phyloP scores from a whole-genome alignment of 2,888 invertebrate species.

The Drosophila melanocephala region DNA sequence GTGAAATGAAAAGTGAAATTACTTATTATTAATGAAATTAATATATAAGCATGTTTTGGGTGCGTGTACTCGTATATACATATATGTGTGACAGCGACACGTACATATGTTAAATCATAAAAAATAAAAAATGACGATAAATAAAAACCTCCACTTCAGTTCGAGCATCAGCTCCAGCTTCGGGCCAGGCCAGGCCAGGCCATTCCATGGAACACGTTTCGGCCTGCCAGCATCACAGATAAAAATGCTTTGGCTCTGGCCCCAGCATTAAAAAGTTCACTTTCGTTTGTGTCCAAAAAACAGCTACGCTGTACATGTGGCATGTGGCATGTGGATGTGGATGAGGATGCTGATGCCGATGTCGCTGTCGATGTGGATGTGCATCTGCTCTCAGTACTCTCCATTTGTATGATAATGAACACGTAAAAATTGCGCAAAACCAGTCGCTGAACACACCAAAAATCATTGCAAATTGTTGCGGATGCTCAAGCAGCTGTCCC shows the following conservation, averaged over 20 bases:
- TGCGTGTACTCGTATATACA: constrained; percentile 44
- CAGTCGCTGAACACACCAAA: constrained; percentile 70
- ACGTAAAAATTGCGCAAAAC: constrained; percentile 74
- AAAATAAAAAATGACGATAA: constrained; percentile 66
- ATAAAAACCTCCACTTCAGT: constrained; percentile 47
- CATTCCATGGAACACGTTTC: constrained; percentile 75
- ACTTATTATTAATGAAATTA: constrained; percentile 80
- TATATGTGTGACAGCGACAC: constrained; percentile 69
- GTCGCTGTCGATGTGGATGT: constrained; percentile 29
- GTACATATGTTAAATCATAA: constrained; percentile 79
- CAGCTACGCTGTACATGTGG: constrained; percentile 39
- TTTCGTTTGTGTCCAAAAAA: constrained; percentile 76
- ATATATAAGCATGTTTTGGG: constrained; percentile 70
- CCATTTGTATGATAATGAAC: constrained; percentile 74
- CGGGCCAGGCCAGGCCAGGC: constrained; percentile 40
- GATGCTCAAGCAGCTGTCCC: constrained; percentile 57
- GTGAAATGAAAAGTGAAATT: constrained; percentile 80
- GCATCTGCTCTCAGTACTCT: constrained; percentile 57
- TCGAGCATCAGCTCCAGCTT: constrained; percentile 35
- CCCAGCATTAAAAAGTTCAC: constrained; percentile 77
- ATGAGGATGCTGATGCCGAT: constrained; percentile 2
- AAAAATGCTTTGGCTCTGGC: constrained; percentile 65
- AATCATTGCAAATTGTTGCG: constrained; percentile 75
- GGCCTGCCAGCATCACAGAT: constrained; percentile 52
- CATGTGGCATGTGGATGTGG: constrained; percentile 35